Evolutionary conservation across 2,888 invertebrate genomes (phyloP), one percentile per base, ranked within the genome.

Genomic region (Latrodectus elegans): DNA sequence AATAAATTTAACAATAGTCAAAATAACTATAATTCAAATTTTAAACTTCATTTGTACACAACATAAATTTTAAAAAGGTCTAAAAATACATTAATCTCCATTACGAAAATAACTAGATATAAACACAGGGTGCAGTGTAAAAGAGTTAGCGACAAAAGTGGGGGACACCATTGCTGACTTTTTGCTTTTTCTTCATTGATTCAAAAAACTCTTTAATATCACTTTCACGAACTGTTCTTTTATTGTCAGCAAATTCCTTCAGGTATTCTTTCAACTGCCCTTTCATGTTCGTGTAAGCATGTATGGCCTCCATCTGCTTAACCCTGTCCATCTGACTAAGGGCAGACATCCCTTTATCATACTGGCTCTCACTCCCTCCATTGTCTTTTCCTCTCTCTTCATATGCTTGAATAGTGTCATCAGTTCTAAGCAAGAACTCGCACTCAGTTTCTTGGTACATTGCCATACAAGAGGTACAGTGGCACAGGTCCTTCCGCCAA

Each of bases 171-270:
- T 68, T 77, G 15, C 71, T 84, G 4, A 74, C 22, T 72, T 78
- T 81, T 26, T 85, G 78, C n/a, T 74, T 75, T 68, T 89, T 89
- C 0, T 64, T 51, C 95, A 97, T 95, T 87, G 94, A 95, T 8
- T 95, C 95, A 92, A 98, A 98, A 92, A 98, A 98, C 88, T 96
- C 95, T 90, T 95, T 95, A 49, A 98, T 97, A 91, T 98, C 98
- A 91, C 97, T 96, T 91, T 96, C 96, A 80, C 96, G 95, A 0
- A 98, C 97, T 22, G 92, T 95, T 92, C 96, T 96, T 91, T 96
- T 96, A 91, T 95, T 95, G 88, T 96, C 95, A 0, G 94, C 96
- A 93, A 96, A 96, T 89, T 94, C 95, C 91, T 96, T 95, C 82
- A 99, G 93, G 92, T 95, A 98, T 83, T 96, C 95, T 88, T 95